phyloP scores from a whole-genome alignment of 2,797 vertebrate species.

The Coilia nasus region DNA sequence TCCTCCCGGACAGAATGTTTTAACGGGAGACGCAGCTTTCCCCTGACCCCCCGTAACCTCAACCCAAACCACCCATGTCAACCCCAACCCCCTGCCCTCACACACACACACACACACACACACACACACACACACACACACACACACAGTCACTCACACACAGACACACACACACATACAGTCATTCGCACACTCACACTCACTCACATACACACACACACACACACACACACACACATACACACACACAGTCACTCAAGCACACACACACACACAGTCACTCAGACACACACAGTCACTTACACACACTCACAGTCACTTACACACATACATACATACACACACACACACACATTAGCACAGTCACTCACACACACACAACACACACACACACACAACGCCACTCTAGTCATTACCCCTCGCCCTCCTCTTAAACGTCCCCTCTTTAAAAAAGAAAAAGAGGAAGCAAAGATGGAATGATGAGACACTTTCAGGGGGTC shows the following conservation, averaged over 20 bases:
- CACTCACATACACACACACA: not conserved
- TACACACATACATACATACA: too few species aligned
- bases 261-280: slow-evolving; percentile 15
- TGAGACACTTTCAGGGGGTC: slow-evolving; percentile 59
- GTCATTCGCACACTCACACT: not conserved
- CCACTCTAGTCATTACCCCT: slow-evolving; percentile 49
- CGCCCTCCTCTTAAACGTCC: slow-evolving; percentile 37
- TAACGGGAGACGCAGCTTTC: slow-evolving; percentile 45
- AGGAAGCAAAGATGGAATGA: slow-evolving; percentile 48
- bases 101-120: not conserved
- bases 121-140: not conserved
- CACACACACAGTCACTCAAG: not conserved
- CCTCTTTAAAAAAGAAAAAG: slow-evolving; percentile 37
- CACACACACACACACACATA: not conserved
- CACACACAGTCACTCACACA: not conserved
- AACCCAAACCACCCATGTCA: not conserved
- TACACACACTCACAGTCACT: not conserved
- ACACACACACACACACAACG: slow-evolving; percentile 33
- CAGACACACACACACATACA: slow-evolving; percentile 6
- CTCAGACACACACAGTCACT: too few species aligned
- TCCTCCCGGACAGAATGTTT: slow-evolving; percentile 49
- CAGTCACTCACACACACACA: not conserved
- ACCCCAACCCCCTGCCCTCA: not conserved
- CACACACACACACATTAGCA: not conserved
- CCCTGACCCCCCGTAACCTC: slow-evolving; percentile 42